Evolutionary conservation across 1,140 invertebrate genomes (phyloP).

Genomic region (Brachionus calyciflorus): DNA sequence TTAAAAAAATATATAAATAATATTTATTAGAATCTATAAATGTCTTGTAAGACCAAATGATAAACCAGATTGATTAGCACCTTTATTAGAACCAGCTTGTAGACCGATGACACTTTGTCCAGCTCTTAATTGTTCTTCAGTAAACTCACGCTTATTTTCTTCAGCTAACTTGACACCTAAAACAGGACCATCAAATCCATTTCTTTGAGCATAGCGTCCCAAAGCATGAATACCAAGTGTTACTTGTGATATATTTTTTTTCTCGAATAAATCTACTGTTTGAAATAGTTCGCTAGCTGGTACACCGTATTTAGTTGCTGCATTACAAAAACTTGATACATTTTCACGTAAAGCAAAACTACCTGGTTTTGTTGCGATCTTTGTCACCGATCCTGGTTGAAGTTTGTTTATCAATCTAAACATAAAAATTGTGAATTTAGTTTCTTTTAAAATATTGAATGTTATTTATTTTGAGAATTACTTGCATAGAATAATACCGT

Average conservation of each 20-base stretch:
- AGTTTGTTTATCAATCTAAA: constrained; percentile 78
- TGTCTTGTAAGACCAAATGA: constrained; percentile 87
- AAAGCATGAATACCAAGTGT: constrained; percentile 87
- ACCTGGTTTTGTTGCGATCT: constrained; percentile 81
- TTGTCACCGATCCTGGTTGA: constrained; percentile 73
- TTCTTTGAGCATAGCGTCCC: constrained; percentile 71
- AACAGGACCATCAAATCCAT: constrained; percentile 44
- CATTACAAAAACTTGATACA: constrained; percentile 79
- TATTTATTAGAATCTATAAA: no score
- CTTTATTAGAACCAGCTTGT: constrained; percentile 77
- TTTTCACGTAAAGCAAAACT: constrained; percentile 96
- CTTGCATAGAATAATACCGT: constrained; percentile 84
- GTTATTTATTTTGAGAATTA: constrained; percentile 50
- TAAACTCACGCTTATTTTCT: constrained; percentile 70
- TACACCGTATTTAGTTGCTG: constrained; percentile 71
- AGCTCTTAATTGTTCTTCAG: constrained; percentile 82
- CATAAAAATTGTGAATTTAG: neutral
- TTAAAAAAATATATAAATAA: no score
- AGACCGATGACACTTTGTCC: constrained; percentile 84
- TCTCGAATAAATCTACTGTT: constrained; percentile 86
- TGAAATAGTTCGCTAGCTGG: constrained; percentile 86
- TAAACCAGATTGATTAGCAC: constrained; percentile 75
- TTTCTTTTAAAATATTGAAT: neutral
- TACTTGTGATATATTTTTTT: constrained; percentile 84
- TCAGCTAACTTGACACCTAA: constrained; percentile 48